A percentile compares a stretch with the other conserved stretches of the same genome.
Evolutionary conservation across 2,888 invertebrate species (phyloP).

Genomic region (Hypsopygia costalis): DNA sequence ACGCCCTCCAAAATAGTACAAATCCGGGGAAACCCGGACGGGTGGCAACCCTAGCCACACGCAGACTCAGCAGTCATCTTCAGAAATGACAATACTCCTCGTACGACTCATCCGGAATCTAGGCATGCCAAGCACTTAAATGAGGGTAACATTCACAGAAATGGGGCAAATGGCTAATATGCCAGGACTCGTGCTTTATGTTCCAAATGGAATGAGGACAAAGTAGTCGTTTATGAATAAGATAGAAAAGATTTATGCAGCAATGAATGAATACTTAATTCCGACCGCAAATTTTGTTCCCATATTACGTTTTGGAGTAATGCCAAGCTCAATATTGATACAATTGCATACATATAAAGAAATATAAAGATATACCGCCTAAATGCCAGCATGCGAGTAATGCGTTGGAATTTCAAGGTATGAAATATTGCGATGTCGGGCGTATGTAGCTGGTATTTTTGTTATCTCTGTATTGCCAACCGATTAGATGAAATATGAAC

Average conservation of each 20-base stretch:
- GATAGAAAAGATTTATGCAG: conserved; percentile 60
- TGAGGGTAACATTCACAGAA: conserved; percentile 15
- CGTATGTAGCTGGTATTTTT: not conserved
- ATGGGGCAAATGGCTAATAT: conserved; percentile 15
- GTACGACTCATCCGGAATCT: too few species aligned
- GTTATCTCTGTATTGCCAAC: not conserved
- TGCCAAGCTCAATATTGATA: conserved; percentile 62
- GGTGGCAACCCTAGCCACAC: too few species aligned
- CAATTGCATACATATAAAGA: conserved; percentile 39
- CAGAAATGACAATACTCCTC: too few species aligned
- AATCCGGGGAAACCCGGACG: too few species aligned
- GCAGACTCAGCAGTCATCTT: too few species aligned
- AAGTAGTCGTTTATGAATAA: conserved; percentile 46
- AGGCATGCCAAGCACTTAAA: not conserved
- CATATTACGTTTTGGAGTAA: conserved; percentile 54
- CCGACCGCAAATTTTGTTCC: conserved; percentile 47
- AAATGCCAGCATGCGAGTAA: not conserved
- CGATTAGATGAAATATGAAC: too few species aligned
- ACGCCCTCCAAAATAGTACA: too few species aligned
- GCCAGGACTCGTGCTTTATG: conserved; percentile 21
- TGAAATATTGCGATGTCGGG: conserved; percentile 2
- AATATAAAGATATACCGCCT: too few species aligned
- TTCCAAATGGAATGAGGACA: conserved; percentile 36
- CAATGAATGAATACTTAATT: conserved; percentile 65
- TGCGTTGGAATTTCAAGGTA: conserved; percentile 8